Evolutionary conservation across 1,140 invertebrate genomes (phyloP).

Genomic region (Drosophila insularis): DNA sequence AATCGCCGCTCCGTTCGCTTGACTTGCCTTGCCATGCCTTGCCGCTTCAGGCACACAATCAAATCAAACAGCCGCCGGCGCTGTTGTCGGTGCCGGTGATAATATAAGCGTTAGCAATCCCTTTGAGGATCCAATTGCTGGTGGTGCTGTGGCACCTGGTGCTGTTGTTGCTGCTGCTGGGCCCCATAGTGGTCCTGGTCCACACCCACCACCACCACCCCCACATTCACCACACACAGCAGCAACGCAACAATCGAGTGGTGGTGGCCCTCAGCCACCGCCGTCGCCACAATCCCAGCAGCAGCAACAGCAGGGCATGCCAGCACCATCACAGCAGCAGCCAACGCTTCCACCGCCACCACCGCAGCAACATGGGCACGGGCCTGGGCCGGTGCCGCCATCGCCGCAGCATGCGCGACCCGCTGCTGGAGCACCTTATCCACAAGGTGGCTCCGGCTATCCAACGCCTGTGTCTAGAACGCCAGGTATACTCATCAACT

Average conservation of each 20-base stretch:
- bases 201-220: conserved; percentile 51
- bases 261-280: conserved; percentile 18
- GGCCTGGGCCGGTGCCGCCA: conserved; percentile 31
- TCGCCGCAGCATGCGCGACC: conserved; percentile 75
- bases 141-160: conserved; percentile 32
- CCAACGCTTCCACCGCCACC: conserved; percentile 51
- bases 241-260: conserved; percentile 48
- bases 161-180: conserved; percentile 54
- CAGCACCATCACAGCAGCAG: conserved; percentile 31
- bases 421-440: conserved; percentile 79
- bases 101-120: conserved; percentile 92
- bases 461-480: conserved; percentile 83
- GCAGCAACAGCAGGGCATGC: conserved; percentile 32
- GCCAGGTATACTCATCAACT: conserved; percentile 80
- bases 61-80: conserved; percentile 77
- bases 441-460: conserved; percentile 80
- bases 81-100: conserved; percentile 83
- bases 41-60: conserved; percentile 72
- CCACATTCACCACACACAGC: conserved; percentile 69
- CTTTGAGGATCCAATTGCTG: conserved; percentile 88
- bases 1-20: conserved; percentile 7
- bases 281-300: conserved; percentile 24
- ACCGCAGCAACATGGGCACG: conserved; percentile 58
- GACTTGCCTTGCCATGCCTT: conserved; percentile 31
- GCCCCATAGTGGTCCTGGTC: conserved; percentile 36